phyloP scores from a whole-genome alignment of 1,140 invertebrate species.

The Thalassaphorura encarpata region DNA sequence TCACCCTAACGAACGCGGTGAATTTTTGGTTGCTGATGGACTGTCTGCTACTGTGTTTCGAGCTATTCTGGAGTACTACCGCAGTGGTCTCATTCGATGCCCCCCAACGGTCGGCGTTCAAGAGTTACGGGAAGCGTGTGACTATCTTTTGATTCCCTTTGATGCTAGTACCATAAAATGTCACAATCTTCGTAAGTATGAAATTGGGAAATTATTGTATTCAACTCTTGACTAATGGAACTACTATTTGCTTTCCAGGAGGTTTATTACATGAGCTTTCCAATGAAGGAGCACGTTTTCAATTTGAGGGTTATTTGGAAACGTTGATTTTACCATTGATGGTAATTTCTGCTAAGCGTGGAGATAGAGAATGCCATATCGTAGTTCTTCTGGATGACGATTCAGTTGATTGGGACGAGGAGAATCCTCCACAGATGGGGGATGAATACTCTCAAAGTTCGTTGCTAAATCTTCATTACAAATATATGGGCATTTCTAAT shows the following conservation, averaged over 20 bases:
- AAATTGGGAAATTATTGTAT: background rate
- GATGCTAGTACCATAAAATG: conserved; percentile 92
- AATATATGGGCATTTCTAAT: conserved; percentile 1
- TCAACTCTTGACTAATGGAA: background rate
- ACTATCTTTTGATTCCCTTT: conserved; percentile 96
- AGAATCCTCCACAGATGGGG: conserved; percentile 97
- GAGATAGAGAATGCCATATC: conserved; percentile 81
- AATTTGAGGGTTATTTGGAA: conserved; percentile 94
- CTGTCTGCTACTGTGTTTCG: conserved; percentile 92
- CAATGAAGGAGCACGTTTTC: conserved; percentile 93
- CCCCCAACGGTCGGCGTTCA: conserved; percentile 76
- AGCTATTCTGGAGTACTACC: conserved; percentile 93
- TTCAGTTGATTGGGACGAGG: conserved; percentile 96
- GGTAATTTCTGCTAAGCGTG: conserved; percentile 86
- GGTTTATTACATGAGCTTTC: conserved; percentile 94
- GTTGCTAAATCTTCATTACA: conserved; percentile 24
- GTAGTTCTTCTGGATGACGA: conserved; percentile 93
- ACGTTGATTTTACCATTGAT: conserved; percentile 90
- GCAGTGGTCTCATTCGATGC: conserved; percentile 75
- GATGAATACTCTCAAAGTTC: conserved; percentile 94
- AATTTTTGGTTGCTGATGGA: conserved; percentile 97
- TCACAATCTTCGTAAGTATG: conserved; percentile 74
- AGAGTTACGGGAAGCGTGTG: conserved; percentile 94
- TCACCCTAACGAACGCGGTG: conserved; percentile 87
- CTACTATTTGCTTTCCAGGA: conserved; percentile 46